Conservation (phyloP, 2,113 vertebrate species). For the Isichthys henryi region DNA sequence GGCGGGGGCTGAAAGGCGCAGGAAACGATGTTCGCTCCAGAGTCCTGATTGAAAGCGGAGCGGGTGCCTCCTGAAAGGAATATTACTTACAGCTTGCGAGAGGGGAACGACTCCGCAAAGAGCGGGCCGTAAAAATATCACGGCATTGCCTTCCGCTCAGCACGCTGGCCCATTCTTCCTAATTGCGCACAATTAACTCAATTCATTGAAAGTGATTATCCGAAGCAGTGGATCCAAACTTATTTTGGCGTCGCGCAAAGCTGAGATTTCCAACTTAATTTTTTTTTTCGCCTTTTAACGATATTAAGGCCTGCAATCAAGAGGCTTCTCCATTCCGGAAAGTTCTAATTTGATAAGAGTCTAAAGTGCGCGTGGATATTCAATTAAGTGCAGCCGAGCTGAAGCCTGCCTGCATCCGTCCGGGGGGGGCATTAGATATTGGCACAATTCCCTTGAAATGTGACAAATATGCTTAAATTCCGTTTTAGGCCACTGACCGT, state of each 20-base stretch:
- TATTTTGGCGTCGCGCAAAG: slow-evolving; percentile 40
- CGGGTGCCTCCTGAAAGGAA: slow-evolving; percentile 45
- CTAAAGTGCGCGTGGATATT: slow-evolving; percentile 57
- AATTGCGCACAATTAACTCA: slow-evolving; percentile 55
- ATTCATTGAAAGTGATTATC: slow-evolving; percentile 56
- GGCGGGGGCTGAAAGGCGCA: background rate
- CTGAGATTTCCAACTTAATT: slow-evolving; percentile 29
- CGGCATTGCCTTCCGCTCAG: slow-evolving; percentile 36
- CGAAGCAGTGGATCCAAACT: slow-evolving; percentile 42
- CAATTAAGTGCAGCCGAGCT: slow-evolving; percentile 57
- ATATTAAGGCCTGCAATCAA: slow-evolving; percentile 29
- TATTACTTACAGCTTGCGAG: slow-evolving; percentile 53
- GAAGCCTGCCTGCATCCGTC: slow-evolving; percentile 7
- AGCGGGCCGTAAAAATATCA: slow-evolving; percentile 41
- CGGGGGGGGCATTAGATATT: background rate
- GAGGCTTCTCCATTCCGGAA: slow-evolving; percentile 37
- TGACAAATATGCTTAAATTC: slow-evolving; percentile 7
- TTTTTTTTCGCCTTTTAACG: slow-evolving; percentile 24
- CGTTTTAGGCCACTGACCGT: slow-evolving; percentile 15
- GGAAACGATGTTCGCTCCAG: slow-evolving; percentile 34
- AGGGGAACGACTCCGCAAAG: slow-evolving; percentile 42
- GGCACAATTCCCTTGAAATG: slow-evolving; percentile 11
- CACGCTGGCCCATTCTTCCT: slow-evolving; percentile 38
- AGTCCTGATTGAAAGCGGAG: slow-evolving; percentile 42
- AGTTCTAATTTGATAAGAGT: slow-evolving; percentile 46